A percentile compares a stretch with the other conserved stretches of the same genome.
phyloP scores from a whole-genome alignment of 1,140 invertebrate species.

The Himalopsyche phryganea region DNA sequence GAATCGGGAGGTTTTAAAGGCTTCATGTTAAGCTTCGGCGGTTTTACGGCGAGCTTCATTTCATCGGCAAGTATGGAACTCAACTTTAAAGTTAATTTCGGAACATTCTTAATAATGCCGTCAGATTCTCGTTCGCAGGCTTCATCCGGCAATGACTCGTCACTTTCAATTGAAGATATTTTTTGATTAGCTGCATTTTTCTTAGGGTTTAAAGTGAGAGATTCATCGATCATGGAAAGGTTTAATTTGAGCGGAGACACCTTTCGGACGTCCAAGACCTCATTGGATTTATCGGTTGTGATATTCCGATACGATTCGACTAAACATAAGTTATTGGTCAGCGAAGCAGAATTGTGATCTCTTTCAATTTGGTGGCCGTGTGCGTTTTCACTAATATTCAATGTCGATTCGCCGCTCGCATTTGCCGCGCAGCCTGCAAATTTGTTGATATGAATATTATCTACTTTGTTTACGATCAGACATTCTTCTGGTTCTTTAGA shows the following conservation, averaged over 20 bases:
- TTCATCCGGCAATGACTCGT: slow-evolving; percentile 13
- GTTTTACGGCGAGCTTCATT: slow-evolving; percentile 4
- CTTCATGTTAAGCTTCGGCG: slow-evolving; percentile 41
- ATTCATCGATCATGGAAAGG: slow-evolving; percentile 18
- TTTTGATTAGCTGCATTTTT: slow-evolving; percentile 7
- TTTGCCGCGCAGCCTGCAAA: no score
- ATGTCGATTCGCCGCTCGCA: no score
- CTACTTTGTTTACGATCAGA: background rate
- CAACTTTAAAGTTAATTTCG: slow-evolving; percentile 20
- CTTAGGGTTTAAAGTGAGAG: slow-evolving; percentile 11
- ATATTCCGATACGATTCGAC: slow-evolving; percentile 3
- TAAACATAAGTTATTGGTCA: slow-evolving; percentile 5
- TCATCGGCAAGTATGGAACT: slow-evolving; percentile 29
- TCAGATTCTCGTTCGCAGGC: slow-evolving; percentile 6
- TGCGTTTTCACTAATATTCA: background rate
- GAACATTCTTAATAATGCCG: slow-evolving; percentile 18
- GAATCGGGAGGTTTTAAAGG: slow-evolving; percentile 40
- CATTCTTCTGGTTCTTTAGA: background rate
- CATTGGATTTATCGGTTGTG: slow-evolving; percentile 19
- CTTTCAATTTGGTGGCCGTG: background rate
- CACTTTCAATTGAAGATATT: background rate
- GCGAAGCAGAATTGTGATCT: background rate
- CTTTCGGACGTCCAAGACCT: slow-evolving; percentile 23
- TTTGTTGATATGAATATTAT: background rate
- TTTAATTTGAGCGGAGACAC: slow-evolving; percentile 14